Conservation (phyloP, 2,113 vertebrate genomes). For the Seriola rivoliana region DNA sequence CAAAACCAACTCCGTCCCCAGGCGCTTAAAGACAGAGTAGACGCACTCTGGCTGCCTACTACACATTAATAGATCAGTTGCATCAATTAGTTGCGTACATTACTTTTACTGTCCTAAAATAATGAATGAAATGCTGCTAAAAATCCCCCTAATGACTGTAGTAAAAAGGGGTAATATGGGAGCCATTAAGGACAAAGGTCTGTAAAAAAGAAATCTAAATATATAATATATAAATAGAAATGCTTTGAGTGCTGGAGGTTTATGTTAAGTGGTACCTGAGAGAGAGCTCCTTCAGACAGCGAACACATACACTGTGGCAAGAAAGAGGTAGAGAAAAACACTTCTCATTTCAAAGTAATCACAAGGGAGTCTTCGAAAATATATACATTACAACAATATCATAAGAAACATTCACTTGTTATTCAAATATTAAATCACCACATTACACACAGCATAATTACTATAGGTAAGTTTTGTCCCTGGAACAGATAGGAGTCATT, state of each 20-base stretch:
- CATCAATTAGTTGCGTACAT: background rate
- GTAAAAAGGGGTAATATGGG: too few species aligned
- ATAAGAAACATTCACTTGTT: background rate
- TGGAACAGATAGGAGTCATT: background rate
- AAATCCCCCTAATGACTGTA: background rate
- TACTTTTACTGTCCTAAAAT: background rate
- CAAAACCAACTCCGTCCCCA: constrained; percentile 79
- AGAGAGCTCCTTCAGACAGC: constrained; percentile 70
- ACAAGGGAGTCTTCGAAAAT: background rate
- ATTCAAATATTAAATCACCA: background rate
- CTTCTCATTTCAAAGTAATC: background rate
- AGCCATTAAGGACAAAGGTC: background rate
- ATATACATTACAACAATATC: background rate
- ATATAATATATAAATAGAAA: background rate
- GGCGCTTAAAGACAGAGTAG: constrained; percentile 73
- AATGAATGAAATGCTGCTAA: background rate
- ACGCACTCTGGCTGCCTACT: constrained; percentile 68
- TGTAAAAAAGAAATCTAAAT: background rate
- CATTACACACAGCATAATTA: background rate
- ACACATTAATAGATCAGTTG: constrained; percentile 14
- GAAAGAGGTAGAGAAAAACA: background rate
- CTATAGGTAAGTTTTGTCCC: too few species aligned
- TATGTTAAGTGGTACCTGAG: constrained; percentile 59
- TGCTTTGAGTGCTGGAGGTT: background rate
- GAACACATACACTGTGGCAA: constrained; percentile 71